Conservation (phyloP, 2,888 invertebrate species). For the Therioaphis trifolii region DNA sequence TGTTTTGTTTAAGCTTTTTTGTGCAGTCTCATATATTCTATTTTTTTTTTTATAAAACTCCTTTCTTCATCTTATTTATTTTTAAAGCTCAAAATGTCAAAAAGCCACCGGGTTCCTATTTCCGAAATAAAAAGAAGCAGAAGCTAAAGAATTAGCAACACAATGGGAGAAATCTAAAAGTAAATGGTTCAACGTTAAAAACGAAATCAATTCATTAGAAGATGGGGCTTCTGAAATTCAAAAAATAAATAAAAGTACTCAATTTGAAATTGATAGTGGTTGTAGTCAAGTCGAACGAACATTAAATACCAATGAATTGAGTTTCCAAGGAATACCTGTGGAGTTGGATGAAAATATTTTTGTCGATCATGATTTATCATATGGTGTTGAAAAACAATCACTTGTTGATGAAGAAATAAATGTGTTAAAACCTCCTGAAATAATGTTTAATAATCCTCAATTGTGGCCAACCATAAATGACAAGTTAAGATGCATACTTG, state of each 20-base stretch:
- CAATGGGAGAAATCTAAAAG: no score
- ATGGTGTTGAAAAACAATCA: conserved; percentile 25
- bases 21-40: no score
- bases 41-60: no score
- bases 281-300: background rate
- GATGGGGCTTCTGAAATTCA: background rate
- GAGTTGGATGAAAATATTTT: conserved; percentile 13
- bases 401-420: conserved; percentile 27
- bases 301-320: conserved; percentile 6
- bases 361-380: no score
- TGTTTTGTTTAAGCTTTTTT: no score
- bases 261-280: no score
- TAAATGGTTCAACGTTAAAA: conserved; percentile 14
- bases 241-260: background rate
- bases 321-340: conserved; percentile 2
- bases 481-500: conserved; percentile 12
- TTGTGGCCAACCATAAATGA: conserved; percentile 10
- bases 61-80: no score
- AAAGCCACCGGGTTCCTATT: no score
- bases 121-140: no score
- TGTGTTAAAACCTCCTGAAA: no score
- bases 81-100: no score
- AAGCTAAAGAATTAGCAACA: no score
- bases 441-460: conserved; percentile 24
- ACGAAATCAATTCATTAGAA: conserved; percentile 4